phyloP scores from a whole-genome alignment of 1,140 invertebrate species.

The Centruroides vittatus region DNA sequence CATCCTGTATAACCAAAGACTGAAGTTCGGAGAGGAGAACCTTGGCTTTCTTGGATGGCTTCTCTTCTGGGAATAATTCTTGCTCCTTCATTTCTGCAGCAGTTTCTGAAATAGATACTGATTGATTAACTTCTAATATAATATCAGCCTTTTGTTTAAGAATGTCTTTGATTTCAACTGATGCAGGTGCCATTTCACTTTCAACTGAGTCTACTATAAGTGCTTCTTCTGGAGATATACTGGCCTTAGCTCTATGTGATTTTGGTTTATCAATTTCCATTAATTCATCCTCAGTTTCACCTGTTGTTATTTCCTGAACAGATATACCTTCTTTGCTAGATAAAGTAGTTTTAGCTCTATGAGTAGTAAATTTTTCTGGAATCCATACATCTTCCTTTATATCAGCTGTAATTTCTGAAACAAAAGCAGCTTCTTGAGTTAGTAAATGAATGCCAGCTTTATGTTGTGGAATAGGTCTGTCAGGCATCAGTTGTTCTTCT shows the following conservation, averaged over 20 bases:
- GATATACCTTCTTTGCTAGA: conserved; percentile 35
- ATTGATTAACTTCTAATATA: conserved; percentile 11
- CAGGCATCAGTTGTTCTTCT: conserved; percentile 28
- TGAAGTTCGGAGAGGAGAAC: conserved; percentile 3
- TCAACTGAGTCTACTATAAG: background rate
- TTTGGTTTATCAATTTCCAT: background rate
- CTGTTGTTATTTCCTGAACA: conserved; percentile 22
- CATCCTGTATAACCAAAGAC: conserved; percentile 6
- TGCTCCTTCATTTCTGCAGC: conserved; percentile 12
- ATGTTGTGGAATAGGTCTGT: conserved; percentile 20
- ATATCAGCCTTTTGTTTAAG: conserved; percentile 7
- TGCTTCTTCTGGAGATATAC: background rate
- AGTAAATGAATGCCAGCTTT: conserved; percentile 33
- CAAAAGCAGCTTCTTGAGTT: conserved; percentile 34
- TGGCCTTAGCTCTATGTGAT: background rate
- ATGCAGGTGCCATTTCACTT: background rate
- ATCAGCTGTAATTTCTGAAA: conserved; percentile 35
- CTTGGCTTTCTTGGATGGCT: conserved; percentile 6
- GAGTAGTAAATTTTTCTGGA: conserved; percentile 26
- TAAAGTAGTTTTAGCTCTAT: conserved; percentile 33
- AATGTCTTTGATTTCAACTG: background rate
- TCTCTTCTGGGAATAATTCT: background rate
- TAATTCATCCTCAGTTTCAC: conserved; percentile 11
- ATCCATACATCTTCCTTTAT: conserved; percentile 32
- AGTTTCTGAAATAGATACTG: conserved; percentile 19